Conservation (phyloP, 2,888 invertebrate species). For the Tryphoninae sp. region DNA sequence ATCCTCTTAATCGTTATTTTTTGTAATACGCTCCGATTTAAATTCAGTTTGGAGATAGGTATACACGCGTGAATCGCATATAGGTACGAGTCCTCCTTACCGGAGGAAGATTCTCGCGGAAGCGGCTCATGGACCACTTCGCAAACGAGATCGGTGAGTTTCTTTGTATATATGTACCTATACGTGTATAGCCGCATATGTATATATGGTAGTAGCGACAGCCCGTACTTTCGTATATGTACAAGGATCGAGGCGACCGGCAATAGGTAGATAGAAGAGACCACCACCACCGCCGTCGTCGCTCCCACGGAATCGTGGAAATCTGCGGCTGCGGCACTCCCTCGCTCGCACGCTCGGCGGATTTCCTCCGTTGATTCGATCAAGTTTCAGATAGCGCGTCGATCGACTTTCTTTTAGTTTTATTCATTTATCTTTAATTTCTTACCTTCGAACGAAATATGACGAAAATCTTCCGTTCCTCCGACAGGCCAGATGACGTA, state of each 20-base stretch:
- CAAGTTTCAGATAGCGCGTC: slow-evolving; percentile 5
- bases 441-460: slow-evolving; percentile 77
- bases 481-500: slow-evolving; percentile 57
- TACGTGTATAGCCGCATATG: background rate
- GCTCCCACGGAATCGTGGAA: slow-evolving; percentile 58
- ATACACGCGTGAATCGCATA: too few relatives aligned
- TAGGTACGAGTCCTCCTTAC: too few relatives aligned
- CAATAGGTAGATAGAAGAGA: slow-evolving; percentile 32
- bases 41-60: too few relatives aligned
- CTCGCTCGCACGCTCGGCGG: slow-evolving; percentile 30
- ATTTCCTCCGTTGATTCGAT: slow-evolving; percentile 5
- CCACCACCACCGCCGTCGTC: background rate
- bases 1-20: too few relatives aligned
- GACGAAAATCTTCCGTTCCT: slow-evolving; percentile 75
- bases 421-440: background rate
- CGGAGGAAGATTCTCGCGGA: slow-evolving; percentile 38
- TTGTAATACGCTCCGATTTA: too few relatives aligned
- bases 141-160: slow-evolving; percentile 66
- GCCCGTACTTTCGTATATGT: background rate
- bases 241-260: slow-evolving; percentile 39
- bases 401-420: slow-evolving; percentile 14
- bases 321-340: slow-evolving; percentile 39
- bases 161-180: slow-evolving; percentile 25
- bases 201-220: too few relatives aligned
- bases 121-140: slow-evolving; percentile 52